Base-by-base conservation (phyloP, 2,113 vertebrate genomes). In the Sinocyclocheilus maitianheensis region DNA sequence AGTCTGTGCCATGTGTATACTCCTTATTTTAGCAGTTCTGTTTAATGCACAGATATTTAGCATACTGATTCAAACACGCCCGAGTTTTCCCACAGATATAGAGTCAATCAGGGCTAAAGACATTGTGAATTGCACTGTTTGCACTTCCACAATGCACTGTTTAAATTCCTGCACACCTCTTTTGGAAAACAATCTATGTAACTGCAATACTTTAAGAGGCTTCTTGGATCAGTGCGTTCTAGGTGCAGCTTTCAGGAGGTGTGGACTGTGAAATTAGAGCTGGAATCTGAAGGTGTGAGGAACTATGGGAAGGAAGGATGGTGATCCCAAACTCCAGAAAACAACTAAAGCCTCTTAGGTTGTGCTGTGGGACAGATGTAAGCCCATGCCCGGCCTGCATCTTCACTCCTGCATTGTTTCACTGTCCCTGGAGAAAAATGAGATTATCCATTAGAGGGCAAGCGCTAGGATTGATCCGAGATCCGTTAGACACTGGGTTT, bases 121-220 rank as follows among this genome's bases (percentile, higher is more conserved):
- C 48, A 30, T 53, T 51, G n/a, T 30, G 14, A 9, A 20, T 65
- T 46, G 53, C 53, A 55, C 53, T 55, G 53, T 55, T 55, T 55
- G 14, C 14, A 55, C 53, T 55, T 16, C 6, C 10, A 46, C 43
- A 46, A 3, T 48, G 43, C 43, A 46, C 14, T 48, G 3, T 71
- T 71, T 55, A 37, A 34, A 20, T 30, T 24, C 16, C n/a, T 71
- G 37, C 80, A 6, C 20, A 12, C 40, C 12, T 5, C 3, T 40
- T 81, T 65, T 67, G 63, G 40, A 81, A 81, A 81, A n/a, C 62
- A 81, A 81, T 81, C 80, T 67, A 46, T 65, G 13, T 81, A 81
- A 81, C n/a, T 48, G 40, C 80, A 67, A 67, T 81, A 67, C 80
- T 69, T 81, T 51, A 62, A 81, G 80, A 81, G 60, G 24, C 24